Percentiles rank a stretch among this genome's conserved stretches.
These are phyloP conservation scores for Pherbina coryleti DNA, from an alignment of 2,888 invertebrate species.

Conservation along the genomic window DNA sequence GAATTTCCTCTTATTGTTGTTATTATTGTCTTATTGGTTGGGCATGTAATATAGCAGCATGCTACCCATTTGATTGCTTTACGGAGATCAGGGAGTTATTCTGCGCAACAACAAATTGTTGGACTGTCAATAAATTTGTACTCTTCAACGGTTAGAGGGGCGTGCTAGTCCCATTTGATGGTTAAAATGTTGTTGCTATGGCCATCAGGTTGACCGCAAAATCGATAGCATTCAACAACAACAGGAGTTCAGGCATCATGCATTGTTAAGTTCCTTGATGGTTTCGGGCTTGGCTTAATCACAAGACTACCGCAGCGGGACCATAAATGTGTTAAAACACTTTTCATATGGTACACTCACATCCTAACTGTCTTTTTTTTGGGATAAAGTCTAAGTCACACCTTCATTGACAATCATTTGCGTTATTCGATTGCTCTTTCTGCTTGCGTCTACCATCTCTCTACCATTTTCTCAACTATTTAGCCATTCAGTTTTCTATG, in stretches of 20 bases:
- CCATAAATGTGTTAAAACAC: constrained; percentile 23
- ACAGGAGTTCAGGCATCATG: not conserved
- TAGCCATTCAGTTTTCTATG: too few species aligned
- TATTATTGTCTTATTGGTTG: too few species aligned
- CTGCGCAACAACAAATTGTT: too few species aligned
- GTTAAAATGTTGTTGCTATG: constrained; percentile 41
- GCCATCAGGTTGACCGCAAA: constrained; percentile 39
- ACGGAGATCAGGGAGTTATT: too few species aligned
- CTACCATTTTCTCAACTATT: too few species aligned
- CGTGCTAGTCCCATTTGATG: constrained; percentile 63
- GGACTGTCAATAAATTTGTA: not conserved
- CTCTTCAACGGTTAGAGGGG: constrained; percentile 57
- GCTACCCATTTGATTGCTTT: too few species aligned
- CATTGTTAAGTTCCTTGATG: not conserved
- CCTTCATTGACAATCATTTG: not conserved
- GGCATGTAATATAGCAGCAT: too few species aligned
- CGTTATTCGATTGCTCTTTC: not conserved
- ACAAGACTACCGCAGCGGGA: constrained; percentile 23
- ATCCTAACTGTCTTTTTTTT: not conserved
- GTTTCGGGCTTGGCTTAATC: constrained; percentile 5
- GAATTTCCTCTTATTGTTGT: too few species aligned
- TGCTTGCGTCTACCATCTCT: not conserved
- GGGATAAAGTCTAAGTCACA: not conserved
- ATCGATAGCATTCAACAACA: constrained; percentile 33
- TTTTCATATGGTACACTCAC: not conserved